Conservation (phyloP, 2,113 vertebrate species). For the Hirundichthys speculiger region DNA sequence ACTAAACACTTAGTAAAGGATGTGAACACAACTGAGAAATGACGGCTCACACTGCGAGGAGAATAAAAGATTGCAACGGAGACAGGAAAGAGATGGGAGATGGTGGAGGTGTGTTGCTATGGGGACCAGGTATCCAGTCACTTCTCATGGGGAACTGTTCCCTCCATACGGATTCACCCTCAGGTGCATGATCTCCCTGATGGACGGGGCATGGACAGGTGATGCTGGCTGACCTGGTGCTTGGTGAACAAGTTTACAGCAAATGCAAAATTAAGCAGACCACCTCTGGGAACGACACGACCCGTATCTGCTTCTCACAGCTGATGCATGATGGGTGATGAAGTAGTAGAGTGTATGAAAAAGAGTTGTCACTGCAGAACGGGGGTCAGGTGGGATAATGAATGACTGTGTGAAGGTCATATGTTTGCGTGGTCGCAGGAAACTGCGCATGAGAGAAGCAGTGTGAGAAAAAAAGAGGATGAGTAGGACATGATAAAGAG, state of each 20-base stretch:
- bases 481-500: slow-evolving; percentile 25
- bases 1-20: too few species aligned
- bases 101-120: slow-evolving; percentile 4
- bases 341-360: neutral
- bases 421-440: slow-evolving; percentile 40
- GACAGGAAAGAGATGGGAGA: neutral
- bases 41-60: neutral
- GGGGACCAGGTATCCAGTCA: slow-evolving; percentile 35
- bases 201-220: slow-evolving; percentile 8
- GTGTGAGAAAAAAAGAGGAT: slow-evolving; percentile 3
- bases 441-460: slow-evolving; percentile 27
- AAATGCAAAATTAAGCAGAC: neutral
- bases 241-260: slow-evolving; percentile 1
- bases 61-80: slow-evolving; percentile 18
- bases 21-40: too few species aligned
- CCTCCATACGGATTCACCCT: slow-evolving; percentile 27
- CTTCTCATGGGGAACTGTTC: neutral
- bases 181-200: slow-evolving; percentile 5
- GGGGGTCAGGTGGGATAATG: slow-evolving; percentile 32
- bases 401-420: slow-evolving; percentile 62
- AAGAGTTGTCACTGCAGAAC: neutral
- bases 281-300: slow-evolving; percentile 19
- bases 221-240: slow-evolving; percentile 23
- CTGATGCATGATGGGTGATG: slow-evolving; percentile 16
- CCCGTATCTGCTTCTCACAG: slow-evolving; percentile 35